These are phyloP conservation scores for Addax nasomaculatus DNA, from an alignment of 2,113 vertebrate species.

Conservation along the genomic window DNA sequence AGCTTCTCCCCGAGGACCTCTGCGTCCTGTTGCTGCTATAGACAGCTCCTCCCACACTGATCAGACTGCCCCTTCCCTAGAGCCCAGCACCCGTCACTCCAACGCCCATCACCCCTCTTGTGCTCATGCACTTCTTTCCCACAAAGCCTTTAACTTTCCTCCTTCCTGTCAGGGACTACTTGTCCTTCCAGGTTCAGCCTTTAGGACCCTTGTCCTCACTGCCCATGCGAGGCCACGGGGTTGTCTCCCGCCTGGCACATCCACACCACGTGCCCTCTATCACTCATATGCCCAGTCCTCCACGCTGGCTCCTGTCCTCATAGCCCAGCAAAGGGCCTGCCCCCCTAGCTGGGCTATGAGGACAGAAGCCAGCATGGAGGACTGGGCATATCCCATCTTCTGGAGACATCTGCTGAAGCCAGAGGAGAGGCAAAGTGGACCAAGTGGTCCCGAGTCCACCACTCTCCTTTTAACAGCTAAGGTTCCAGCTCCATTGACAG, in stretches of 20 bases:
- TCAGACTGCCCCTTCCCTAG: background rate
- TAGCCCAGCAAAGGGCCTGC: background rate
- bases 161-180: background rate
- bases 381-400: background rate
- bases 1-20: background rate
- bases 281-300: background rate
- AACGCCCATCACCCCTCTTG: background rate
- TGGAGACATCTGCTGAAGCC: background rate
- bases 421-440: background rate
- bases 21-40: background rate
- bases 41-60: background rate
- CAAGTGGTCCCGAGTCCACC: background rate
- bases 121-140: background rate
- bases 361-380: background rate
- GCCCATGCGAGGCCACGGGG: background rate
- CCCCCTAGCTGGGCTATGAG: background rate
- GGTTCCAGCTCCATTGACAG: background rate
- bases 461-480: background rate
- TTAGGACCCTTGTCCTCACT: background rate
- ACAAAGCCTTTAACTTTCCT: background rate
- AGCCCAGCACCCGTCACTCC: background rate
- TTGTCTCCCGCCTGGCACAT: background rate
- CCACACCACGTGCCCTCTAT: background rate
- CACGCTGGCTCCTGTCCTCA: too few species aligned
- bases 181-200: background rate